Base-by-base conservation (phyloP, 2,888 invertebrate genomes). In the Pandemis cinnamomeana region DNA sequence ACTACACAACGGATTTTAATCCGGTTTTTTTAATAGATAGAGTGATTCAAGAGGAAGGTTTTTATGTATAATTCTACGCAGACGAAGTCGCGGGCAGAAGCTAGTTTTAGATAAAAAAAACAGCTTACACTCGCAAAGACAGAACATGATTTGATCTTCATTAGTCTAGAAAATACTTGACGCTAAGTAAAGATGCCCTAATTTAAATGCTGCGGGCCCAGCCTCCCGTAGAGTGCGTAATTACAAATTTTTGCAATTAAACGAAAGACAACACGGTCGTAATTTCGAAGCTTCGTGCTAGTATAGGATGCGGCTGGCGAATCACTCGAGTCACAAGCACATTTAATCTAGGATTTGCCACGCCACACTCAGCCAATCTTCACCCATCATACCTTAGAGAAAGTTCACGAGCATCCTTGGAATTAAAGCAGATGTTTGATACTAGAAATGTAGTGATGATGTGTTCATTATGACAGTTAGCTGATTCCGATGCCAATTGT, bases 171-270 rank as follows among this genome's bases (percentile, higher is more conserved):
- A 46, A 46, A 48, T 36, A 64, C 64, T 48, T 64, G 44, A 48
- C 13, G 7, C 44, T 46, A 46, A 48, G 46, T 48, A 36, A 48
- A 48, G 27, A 58, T 10, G 58, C 11, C 58, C 58, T 58, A 58
- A 36, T 27, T 27, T 48, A 27, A 27, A 64, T n/a, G n/a, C 13
- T 0, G 8, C 13, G 7, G 13, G 20, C 27, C 46, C 15, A 11
- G 20, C 0, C n/a, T 27, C 20, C 67, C 42, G 55, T 11, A 20
- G 55, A 67, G 55, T 42, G 67, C 53, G 42, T 44, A 42, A 55
- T 67, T 55, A 64, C 44, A 64, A 48, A 11, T 64, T 67, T 55
- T 58, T 44, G 67, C 20, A 55, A 67, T 67, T 67, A 67, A 55
- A 67, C 13, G 55, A 58, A 55, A 55, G 44, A 67, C 55, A 58